Evolutionary conservation across 2,113 vertebrate species (phyloP).

Genomic region (Lichenostomus cassidix): DNA sequence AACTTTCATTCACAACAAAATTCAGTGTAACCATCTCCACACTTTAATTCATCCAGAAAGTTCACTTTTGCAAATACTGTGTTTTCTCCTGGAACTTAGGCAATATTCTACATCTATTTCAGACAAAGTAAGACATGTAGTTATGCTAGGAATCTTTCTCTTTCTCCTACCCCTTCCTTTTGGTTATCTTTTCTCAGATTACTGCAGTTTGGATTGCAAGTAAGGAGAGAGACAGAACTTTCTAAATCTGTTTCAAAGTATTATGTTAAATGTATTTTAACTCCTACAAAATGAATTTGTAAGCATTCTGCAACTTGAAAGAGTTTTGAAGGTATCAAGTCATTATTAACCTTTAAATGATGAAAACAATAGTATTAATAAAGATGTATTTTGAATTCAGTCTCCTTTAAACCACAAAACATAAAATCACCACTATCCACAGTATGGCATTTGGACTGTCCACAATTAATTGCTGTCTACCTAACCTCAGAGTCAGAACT

Average conservation of each 20-base stretch:
- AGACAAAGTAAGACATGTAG: not conserved
- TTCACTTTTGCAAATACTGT: not conserved
- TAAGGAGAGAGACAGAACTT: not conserved
- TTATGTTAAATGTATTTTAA: not conserved
- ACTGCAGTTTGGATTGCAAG: not conserved
- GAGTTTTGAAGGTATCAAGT: not conserved
- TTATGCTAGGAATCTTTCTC: not conserved
- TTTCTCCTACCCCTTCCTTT: not conserved
- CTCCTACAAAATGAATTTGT: not conserved
- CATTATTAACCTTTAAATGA: not conserved
- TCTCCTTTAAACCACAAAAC: not conserved
- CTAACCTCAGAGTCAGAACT: not conserved
- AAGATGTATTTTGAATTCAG: not conserved
- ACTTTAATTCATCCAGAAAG: not conserved
- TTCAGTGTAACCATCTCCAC: not conserved
- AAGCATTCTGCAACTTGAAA: not conserved
- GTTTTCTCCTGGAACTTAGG: not conserved
- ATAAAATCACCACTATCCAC: not conserved
- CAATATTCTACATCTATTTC: not conserved
- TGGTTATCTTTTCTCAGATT: not conserved
- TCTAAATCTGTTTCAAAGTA: not conserved
- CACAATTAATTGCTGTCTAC: not conserved
- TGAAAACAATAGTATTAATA: not conserved
- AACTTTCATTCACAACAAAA: not conserved
- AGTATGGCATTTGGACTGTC: not conserved